Evolutionary conservation across 2,888 invertebrate genomes (phyloP).

Genomic region (Hanleya hanleyi): DNA sequence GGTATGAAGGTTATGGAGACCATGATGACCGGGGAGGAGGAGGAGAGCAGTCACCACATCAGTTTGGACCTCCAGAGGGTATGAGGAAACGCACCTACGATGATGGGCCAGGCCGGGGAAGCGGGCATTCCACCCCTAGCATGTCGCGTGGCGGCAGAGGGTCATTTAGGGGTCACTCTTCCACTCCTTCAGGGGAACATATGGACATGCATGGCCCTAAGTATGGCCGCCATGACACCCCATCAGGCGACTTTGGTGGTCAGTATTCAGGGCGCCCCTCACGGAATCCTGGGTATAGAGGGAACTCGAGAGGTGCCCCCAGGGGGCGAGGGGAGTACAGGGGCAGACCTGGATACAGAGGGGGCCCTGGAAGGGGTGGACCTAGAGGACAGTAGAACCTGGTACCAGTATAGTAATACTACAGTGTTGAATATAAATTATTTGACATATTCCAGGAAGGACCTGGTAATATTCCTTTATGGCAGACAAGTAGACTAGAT

Average conservation of each 20-base stretch:
- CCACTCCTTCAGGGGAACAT: no score
- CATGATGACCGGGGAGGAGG: neutral
- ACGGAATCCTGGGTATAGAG: constrained; percentile 3
- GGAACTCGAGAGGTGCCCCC: constrained; percentile 5
- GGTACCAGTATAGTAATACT: neutral
- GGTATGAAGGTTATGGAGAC: neutral
- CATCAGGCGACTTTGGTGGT: neutral
- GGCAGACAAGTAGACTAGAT: no score
- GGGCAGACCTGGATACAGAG: neutral
- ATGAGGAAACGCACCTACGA: constrained; percentile 15
- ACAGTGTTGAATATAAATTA: no score
- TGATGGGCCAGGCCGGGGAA: constrained; percentile 19
- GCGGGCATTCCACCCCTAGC: neutral
- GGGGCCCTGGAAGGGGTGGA: neutral
- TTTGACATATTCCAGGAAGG: no score
- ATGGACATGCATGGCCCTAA: neutral
- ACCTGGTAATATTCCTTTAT: no score
- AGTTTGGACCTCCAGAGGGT: neutral
- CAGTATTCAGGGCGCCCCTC: neutral
- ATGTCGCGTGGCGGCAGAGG: neutral
- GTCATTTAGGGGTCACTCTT: neutral
- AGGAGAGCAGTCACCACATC: neutral
- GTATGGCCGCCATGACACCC: neutral
- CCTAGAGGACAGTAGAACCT: neutral
- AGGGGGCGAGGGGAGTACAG: constrained; percentile 8